Evolutionary conservation across 2,797 vertebrate genomes (phyloP), one percentile per base, ranked within the genome.

Genomic region (Meda fulgida): DNA sequence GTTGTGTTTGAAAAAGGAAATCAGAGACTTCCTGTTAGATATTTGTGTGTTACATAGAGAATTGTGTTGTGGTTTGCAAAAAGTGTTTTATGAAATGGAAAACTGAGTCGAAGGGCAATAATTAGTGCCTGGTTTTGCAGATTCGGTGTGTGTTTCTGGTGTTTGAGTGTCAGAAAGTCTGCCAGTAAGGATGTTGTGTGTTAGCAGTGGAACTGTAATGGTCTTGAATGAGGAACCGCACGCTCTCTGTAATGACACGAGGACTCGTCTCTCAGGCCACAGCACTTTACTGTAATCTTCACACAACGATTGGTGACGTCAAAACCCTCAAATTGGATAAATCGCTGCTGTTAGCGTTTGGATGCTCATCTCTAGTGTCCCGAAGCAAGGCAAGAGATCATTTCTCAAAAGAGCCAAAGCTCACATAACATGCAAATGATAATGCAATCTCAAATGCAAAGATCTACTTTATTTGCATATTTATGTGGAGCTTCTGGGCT

Each of bases 221-320:
- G 71, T 8, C 3, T 36, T 51, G 43, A 80, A 43, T 65, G 36
- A 87, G 53, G 65, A 29, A 53, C 21, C n/a, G 29, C n/a, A 2
- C 3, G 26, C 23, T 26, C 13, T 58, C 13, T 58, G 16, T 84
- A 23, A 63, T 43, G 53, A 70, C n/a, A 60, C 69, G 6, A 75
- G 87, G 85, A 88, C 89, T 88, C 53, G 21, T 77, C 88, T 87
- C 75, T 85, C 16, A 3, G 77, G 83, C 86, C 83, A 1, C 8
- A 31, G 38, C 63, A 40, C 31, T 79, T 73, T 29, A 26, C 34
- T 38, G 38, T 51, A 26, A 63, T 63, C 67, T 10, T 48, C 9
- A 5, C n/a, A n/a, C 3, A 10, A n/a, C 29, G 19, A 19, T 7
- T 36, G 10, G 1, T 7, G 19, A 48, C 38, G 1, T 3, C 16